A percentile compares a stretch with the other conserved stretches of the same genome.
Conservation (phyloP, 2,888 invertebrate species). For the Melangyna quadrimaculata region DNA sequence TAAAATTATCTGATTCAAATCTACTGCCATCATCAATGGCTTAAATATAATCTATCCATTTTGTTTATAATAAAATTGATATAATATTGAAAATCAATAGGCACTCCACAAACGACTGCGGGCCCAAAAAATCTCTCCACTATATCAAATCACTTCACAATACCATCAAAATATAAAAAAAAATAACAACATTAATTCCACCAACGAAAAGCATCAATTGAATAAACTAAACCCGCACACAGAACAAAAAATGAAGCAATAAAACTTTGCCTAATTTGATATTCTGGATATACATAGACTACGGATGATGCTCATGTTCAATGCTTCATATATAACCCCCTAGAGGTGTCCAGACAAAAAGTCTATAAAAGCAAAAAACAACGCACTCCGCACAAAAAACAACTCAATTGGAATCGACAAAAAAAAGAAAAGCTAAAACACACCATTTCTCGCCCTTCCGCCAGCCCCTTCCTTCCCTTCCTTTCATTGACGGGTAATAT, state of each 20-base stretch:
- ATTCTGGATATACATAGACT: slow-evolving; percentile 41
- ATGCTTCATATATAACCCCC: slow-evolving; percentile 39
- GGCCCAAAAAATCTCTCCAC: neutral
- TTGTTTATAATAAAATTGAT: neutral
- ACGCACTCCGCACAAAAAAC: slow-evolving; percentile 14
- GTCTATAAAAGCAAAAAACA: slow-evolving; percentile 65
- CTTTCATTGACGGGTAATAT: slow-evolving; percentile 71
- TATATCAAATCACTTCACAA: slow-evolving; percentile 20
- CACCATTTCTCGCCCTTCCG: neutral
- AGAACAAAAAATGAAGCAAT: slow-evolving; percentile 36
- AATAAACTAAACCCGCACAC: slow-evolving; percentile 12
- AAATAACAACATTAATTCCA: slow-evolving; percentile 63
- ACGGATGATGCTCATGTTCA: neutral
- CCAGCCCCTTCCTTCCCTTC: too few relatives aligned
- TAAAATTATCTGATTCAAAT: too few relatives aligned
- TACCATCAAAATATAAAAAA: slow-evolving; percentile 11
- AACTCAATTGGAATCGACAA: slow-evolving; percentile 42
- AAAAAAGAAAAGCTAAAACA: neutral
- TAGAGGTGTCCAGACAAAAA: slow-evolving; percentile 65
- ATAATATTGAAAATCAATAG: slow-evolving; percentile 18
- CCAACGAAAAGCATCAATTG: slow-evolving; percentile 61
- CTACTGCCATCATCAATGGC: too few relatives aligned
- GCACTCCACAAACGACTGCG: neutral
- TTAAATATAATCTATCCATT: neutral
- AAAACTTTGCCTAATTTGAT: slow-evolving; percentile 67